Evolutionary conservation across 2,888 invertebrate genomes (phyloP).

Genomic region (Stenodera caucasica): DNA sequence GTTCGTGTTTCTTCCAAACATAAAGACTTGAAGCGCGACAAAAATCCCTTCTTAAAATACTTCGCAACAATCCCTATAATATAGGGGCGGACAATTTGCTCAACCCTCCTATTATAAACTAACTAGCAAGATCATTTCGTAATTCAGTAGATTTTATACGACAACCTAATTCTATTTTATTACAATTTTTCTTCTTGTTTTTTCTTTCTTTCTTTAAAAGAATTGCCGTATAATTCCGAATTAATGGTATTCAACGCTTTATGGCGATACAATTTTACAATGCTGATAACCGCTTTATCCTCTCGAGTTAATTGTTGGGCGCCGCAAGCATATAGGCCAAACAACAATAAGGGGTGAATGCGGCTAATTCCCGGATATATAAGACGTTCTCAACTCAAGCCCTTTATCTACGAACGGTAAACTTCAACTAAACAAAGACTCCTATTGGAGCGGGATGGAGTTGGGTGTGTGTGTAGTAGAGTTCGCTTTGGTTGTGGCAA

Average conservation of each 20-base stretch:
- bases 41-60: slow-evolving; percentile 54
- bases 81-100: slow-evolving; percentile 26
- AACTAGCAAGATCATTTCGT: slow-evolving; percentile 46
- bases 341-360: slow-evolving; percentile 43
- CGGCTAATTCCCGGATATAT: slow-evolving; percentile 36
- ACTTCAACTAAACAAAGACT: too few species aligned
- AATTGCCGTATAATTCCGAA: too few species aligned
- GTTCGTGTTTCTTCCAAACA: slow-evolving; percentile 39
- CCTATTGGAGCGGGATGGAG: too few species aligned
- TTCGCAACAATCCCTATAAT: slow-evolving; percentile 45
- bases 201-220: too few species aligned
- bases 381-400: slow-evolving; percentile 19
- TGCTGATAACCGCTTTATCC: slow-evolving; percentile 41
- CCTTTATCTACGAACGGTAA: slow-evolving; percentile 49
- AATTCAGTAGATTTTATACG: slow-evolving; percentile 42
- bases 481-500: neutral
- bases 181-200: too few species aligned
- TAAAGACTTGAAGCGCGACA: slow-evolving; percentile 49
- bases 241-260: slow-evolving; percentile 43
- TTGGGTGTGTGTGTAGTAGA: neutral
- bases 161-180: neutral
- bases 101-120: slow-evolving; percentile 26
- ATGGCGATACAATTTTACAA: slow-evolving; percentile 40
- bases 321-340: slow-evolving; percentile 42
- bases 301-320: slow-evolving; percentile 42